Evolutionary conservation across 2,797 vertebrate species (phyloP), one percentile per base, ranked within the genome.

Genomic region (Ibycter americanus): DNA sequence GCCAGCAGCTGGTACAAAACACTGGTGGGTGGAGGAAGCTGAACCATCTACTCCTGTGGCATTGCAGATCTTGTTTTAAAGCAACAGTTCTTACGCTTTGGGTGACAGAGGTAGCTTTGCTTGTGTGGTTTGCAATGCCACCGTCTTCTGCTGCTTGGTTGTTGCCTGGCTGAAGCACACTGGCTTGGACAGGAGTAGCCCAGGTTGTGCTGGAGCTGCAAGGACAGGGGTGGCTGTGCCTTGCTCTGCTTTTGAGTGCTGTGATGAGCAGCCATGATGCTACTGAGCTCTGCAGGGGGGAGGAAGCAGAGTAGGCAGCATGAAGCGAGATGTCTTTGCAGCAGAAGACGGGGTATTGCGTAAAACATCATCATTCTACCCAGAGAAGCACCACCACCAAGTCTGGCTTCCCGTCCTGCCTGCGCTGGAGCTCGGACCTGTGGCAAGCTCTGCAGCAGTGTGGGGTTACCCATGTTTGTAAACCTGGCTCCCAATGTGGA

Each of bases 201-300:
- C 3, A 6, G 21, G n/a, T 67, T 67, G 52, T 34, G 36, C 38
- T 38, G 46, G 70, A 79, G 52, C 55, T 59, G 36, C 12, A 16
- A 40, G 59, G 78, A n/a, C 22, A n/a, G 19, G 23, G 54, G 11
- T 80, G 34, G 18, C 31, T 59, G 26, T 90, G 82, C 70, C 25
- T 93, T 66, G 58, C 62, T 83, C 32, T 49, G 89, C 61, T 84
- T 62, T 86, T 25, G 44, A 84, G 67, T 3, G 40, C 71, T 72
- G 70, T 95, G 83, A 40, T 15, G n/a, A 87, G 90, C 77, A 94
- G 88, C 90, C 81, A 40, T 88, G 83, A 85, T 67, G 90, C 83
- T 86, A 6, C 80, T 46, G 77, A 79, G 65, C 85, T 90, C 59
- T 40, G 40, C 20, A 2, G 55, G 32, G 72, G 72, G 26, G 38